Conservation (phyloP, 2,797 vertebrate genomes). For the Neosilurus hyrtlii region DNA sequence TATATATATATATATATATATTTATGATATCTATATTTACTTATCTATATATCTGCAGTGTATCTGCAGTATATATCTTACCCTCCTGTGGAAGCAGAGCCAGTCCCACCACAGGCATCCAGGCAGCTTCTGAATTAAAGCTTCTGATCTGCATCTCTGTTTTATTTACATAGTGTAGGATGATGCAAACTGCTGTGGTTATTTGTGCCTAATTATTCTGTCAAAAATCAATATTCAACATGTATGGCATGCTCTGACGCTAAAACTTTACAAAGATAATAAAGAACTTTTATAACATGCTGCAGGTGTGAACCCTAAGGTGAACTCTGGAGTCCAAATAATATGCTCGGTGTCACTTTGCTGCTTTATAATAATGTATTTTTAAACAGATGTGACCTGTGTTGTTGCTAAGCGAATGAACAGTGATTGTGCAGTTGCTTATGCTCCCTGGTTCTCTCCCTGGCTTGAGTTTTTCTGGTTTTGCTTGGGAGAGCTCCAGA, state of each 20-base stretch:
- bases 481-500: conserved; percentile 12
- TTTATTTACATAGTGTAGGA: not conserved
- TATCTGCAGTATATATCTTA: too few relatives aligned
- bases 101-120: not conserved
- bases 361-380: not conserved
- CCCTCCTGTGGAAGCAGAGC: not conserved
- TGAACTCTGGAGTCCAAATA: not conserved
- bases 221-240: conserved; percentile 4
- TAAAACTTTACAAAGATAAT: not conserved
- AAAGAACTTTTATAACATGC: not conserved
- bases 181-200: conserved; percentile 27
- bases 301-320: not conserved
- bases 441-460: not conserved
- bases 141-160: not conserved
- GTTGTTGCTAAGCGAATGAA: not conserved
- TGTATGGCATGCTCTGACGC: not conserved
- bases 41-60: too few relatives aligned
- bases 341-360: not conserved
- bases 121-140: not conserved
- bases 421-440: not conserved
- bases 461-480: conserved; percentile 5
- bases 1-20: too few relatives aligned
- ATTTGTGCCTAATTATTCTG: conserved; percentile 1
- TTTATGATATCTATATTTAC: too few relatives aligned
- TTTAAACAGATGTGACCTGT: conserved; percentile 6